Conservation (phyloP, 2,113 vertebrate genomes). For the Dasypus novemcinctus region DNA sequence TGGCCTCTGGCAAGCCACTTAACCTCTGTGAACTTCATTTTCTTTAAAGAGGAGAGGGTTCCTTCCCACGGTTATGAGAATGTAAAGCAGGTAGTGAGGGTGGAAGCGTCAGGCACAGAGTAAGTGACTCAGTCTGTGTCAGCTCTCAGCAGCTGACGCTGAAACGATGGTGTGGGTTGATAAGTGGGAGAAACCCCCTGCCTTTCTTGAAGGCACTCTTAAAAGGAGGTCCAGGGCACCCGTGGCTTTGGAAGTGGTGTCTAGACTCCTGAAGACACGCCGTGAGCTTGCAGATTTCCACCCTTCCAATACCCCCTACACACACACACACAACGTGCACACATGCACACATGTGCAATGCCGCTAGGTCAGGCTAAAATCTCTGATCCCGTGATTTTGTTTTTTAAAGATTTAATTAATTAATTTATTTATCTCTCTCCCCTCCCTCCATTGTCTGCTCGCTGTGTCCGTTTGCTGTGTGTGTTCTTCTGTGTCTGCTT, state of each 20-base stretch:
- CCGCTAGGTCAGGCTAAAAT: not conserved
- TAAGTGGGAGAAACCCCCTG: rapidly evolving
- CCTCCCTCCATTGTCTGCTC: too few relatives aligned
- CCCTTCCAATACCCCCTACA: not conserved
- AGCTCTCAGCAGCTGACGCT: not conserved
- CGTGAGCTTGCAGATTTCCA: not conserved
- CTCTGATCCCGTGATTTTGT: not conserved
- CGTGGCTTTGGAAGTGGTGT: too few relatives aligned
- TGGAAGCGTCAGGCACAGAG: not conserved
- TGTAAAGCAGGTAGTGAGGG: not conserved
- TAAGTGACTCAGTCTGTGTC: not conserved
- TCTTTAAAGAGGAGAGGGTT: not conserved
- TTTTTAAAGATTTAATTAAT: too few relatives aligned
- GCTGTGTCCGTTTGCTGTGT: too few relatives aligned
- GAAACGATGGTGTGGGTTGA: not conserved
- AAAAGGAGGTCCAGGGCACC: not conserved
- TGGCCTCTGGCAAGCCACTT: not conserved
- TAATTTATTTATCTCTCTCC: too few relatives aligned
- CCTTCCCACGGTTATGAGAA: not conserved
- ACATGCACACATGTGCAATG: rapidly evolving
- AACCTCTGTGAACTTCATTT: not conserved
- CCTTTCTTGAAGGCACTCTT: not conserved
- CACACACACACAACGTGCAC: too few relatives aligned
- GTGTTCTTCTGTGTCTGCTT: too few relatives aligned
- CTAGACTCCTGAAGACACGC: not conserved